Evolutionary conservation across 2,113 vertebrate genomes (phyloP), one percentile per base, ranked within the genome.

Genomic region (Atrichornis clamosus): DNA sequence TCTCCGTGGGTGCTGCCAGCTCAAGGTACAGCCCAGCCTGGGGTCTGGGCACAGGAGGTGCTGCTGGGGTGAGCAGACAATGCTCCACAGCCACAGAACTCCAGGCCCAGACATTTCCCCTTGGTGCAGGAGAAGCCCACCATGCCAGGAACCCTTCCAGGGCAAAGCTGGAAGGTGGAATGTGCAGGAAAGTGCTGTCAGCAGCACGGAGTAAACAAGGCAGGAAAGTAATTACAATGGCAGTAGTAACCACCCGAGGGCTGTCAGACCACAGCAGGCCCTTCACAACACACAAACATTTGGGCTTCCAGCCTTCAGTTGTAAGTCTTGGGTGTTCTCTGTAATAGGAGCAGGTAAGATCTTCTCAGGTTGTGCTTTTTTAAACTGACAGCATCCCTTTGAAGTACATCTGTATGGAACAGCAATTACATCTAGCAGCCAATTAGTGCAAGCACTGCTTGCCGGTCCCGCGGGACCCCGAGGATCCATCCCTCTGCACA

Each of bases 321-420:
- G 17, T 18, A 26, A 62, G 15, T 42, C 39, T 62, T 75, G 32
- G 60, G 72, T 73, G 41, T 79, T 93, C 62, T 35, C 85, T 82
- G 41, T 82, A 58, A 73, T 19, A 75, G 58, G 30, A 91, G 47
- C 53, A 82, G 84, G 80, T 90, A 78, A 86, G 59, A 89, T 94
- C 89, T 84, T 83, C 78, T 63, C 79, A 94, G 74, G 72, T 50
- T 67, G 47, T 42, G 70, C 72, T 83, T 83, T 96, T 89, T 79
- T 67, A 84, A 94, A 65, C 60, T 87, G 95, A 76, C 95, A 88
- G 82, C 76, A 64, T 88, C 41, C 79, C 91, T 94, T 89, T 95
- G 84, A 96, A 95, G 91, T 75, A 47, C 56, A 15, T 74, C 87
- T 89, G 52, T 77, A 59, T 16, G 70, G 87, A 90, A 49, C 28